Evolutionary conservation across 2,888 invertebrate species (phyloP).

Genomic region (Merodon equestris): DNA sequence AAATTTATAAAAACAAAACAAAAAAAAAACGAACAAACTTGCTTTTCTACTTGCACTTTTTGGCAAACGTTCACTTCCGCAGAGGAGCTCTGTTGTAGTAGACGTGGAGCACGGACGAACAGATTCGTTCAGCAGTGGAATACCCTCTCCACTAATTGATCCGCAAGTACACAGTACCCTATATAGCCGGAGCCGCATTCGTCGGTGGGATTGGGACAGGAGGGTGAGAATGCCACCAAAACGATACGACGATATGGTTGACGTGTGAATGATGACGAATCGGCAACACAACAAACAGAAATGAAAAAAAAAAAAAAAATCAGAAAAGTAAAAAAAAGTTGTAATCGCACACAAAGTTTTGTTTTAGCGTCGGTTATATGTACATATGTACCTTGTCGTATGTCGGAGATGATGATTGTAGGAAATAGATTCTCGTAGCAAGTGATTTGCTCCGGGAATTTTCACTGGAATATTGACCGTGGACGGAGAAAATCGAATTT

Average conservation of each 20-base stretch:
- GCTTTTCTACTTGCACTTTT: conserved; percentile 3
- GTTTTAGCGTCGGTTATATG: conserved; percentile 13
- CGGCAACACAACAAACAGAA: conserved; percentile 32
- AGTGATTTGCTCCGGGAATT: too few species aligned
- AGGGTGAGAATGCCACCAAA: conserved; percentile 28
- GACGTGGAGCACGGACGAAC: conserved; percentile 8
- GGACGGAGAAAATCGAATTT: conserved; percentile 1
- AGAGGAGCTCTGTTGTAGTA: background rate
- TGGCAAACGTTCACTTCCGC: conserved; percentile 35
- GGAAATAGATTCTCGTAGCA: too few species aligned
- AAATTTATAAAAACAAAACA: too few species aligned
- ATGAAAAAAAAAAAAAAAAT: conserved; percentile 11
- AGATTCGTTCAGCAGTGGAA: conserved; percentile 52
- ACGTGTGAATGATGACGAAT: conserved; percentile 59
- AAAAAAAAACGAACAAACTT: too few species aligned
- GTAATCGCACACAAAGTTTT: conserved; percentile 35
- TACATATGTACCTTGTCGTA: too few species aligned
- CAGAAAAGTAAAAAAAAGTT: conserved; percentile 24
- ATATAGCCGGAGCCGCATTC: conserved; percentile 32
- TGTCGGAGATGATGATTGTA: too few species aligned
- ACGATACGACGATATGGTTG: conserved; percentile 24
- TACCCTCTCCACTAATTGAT: conserved; percentile 62
- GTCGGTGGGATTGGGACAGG: background rate
- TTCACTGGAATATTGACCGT: background rate
- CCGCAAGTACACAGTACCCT: conserved; percentile 54